Conservation (phyloP, 1,140 invertebrate species). For the Periplaneta americana region DNA sequence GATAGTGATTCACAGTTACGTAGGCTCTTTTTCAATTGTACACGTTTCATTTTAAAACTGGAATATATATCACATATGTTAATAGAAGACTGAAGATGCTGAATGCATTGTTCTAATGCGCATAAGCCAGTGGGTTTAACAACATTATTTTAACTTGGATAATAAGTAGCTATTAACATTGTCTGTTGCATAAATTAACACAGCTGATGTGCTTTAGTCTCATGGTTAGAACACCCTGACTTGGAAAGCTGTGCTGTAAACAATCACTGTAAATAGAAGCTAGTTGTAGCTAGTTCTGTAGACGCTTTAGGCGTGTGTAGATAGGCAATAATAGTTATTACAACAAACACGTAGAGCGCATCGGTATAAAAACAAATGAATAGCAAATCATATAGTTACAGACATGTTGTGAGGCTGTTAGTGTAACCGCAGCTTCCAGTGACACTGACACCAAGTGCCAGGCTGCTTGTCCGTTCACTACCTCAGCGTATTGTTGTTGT, state of each 20-base stretch:
- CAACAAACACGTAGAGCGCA: not conserved
- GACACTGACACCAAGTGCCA: not conserved
- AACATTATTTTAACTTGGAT: too few relatives aligned
- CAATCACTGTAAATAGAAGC: not conserved
- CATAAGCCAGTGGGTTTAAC: too few relatives aligned
- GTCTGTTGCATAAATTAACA: too few relatives aligned
- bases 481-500: not conserved
- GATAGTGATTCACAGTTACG: too few relatives aligned
- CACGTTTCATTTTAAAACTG: too few relatives aligned
- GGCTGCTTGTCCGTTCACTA: not conserved
- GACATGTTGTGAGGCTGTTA: not conserved
- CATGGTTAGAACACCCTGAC: not conserved
- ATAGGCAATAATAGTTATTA: constrained; percentile 15
- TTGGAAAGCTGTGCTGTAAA: not conserved
- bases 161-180: too few relatives aligned
- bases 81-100: too few relatives aligned
- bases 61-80: too few relatives aligned
- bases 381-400: not conserved
- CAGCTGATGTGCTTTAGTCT: too few relatives aligned
- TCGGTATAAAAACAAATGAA: not conserved
- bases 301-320: constrained; percentile 7
- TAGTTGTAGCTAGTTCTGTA: not conserved
- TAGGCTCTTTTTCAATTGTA: too few relatives aligned
- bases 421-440: not conserved
- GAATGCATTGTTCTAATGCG: too few relatives aligned